Evolutionary conservation across 2,113 vertebrate genomes (phyloP), one percentile per base, ranked within the genome.

Genomic region (Conger conger): DNA sequence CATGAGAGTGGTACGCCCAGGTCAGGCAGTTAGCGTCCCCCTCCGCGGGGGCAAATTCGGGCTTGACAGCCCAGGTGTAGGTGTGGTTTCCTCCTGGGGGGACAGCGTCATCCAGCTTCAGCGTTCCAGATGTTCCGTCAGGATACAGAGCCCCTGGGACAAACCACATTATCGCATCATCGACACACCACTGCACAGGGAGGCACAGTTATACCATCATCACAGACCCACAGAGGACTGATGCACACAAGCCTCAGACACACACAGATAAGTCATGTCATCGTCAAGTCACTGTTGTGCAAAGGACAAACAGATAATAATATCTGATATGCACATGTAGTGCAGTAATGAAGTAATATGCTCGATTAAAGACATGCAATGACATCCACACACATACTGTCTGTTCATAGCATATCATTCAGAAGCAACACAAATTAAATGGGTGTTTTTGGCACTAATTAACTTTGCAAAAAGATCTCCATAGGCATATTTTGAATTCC

Each of bases 1-100:
- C 88, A 87, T 99, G 98, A 0, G 98, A 99, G 89, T 99, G 98
- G 92, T 99, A 99, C 90, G 97, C 95, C 98, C 98, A 99, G 60
- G 98, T 99, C 92, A 99, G 94, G 89, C 98, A 99, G 92, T 95
- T 95, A 89, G 97, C 94, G 40, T 99, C 98, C 1, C 94, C 96
- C 20, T 93, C 87, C 68, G 96, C 93, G n/a, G 98, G 97, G 16
- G 95, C 96, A 85, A 95, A 97, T 79, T 96, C 94, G 82, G 96
- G 94, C 85, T 92, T 96, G 87, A 97, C 96, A 82, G 93, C 95
- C 98, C 98, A 99, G 84, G 93, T 96, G 80, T 99, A 99, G 0
- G 96, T 98, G 89, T 97, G 96, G 86, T 91, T 96, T 86, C 94
- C 94, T 68, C 96, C 96, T 0, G 97, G 97, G 83, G 96, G 94